Evolutionary conservation across 2,797 vertebrate genomes (phyloP).

Genomic region (Pempheris klunzingeri): DNA sequence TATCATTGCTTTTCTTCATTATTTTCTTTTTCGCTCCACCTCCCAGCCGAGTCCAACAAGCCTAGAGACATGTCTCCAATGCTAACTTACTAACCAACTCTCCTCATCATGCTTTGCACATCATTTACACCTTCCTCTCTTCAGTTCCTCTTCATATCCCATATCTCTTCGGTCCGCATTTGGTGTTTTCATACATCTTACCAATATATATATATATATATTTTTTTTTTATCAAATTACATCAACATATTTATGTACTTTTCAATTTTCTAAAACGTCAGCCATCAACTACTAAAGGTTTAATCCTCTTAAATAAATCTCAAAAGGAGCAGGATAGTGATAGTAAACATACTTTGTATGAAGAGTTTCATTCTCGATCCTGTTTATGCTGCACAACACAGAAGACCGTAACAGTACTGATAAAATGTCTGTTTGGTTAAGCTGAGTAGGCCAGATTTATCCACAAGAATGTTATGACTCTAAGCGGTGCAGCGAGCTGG

Average conservation of each 20-base stretch:
- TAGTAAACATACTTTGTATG: conserved; percentile 17
- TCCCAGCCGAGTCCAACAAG: conserved; percentile 47
- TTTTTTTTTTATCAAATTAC: not conserved
- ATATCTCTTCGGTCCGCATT: conserved; percentile 1
- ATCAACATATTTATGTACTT: conserved; percentile 9
- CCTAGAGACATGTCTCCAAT: conserved; percentile 17
- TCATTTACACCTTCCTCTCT: conserved; percentile 18
- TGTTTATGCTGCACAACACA: not conserved
- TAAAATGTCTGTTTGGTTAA: conserved; percentile 3
- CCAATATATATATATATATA: too few relatives aligned
- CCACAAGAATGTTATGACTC: not conserved
- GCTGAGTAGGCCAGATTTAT: not conserved
- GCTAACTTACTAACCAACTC: conserved; percentile 34
- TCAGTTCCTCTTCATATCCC: not conserved
- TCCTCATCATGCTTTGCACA: conserved; percentile 9
- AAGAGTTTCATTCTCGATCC: not conserved
- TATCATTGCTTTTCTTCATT: conserved; percentile 58
- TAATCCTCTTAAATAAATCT: conserved; percentile 28
- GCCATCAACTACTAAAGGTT: conserved; percentile 4
- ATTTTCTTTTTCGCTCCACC: conserved; percentile 62
- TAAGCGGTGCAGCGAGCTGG: not conserved
- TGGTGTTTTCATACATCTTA: not conserved
- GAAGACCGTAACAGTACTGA: not conserved
- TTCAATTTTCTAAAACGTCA: conserved; percentile 10
- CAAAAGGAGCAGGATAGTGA: not conserved